These are phyloP conservation scores for Lethenteron reissneri DNA, from an alignment of 2,113 vertebrate genomes.

Conservation along the genomic window DNA sequence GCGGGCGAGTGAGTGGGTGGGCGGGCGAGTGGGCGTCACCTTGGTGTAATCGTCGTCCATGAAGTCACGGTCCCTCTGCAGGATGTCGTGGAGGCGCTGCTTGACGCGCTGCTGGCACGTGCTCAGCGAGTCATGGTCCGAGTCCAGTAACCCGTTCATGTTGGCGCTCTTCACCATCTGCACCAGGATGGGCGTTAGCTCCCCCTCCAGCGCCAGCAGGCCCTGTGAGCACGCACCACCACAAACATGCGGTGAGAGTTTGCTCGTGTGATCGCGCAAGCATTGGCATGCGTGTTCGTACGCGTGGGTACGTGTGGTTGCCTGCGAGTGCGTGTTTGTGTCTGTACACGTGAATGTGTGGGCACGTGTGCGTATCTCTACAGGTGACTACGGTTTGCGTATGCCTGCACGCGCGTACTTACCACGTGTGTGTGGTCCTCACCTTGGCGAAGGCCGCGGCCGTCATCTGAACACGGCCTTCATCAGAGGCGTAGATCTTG, in stretches of 20 bases:
- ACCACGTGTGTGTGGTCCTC: neutral
- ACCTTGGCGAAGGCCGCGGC: constrained; percentile 97
- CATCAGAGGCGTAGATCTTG: constrained; percentile 93
- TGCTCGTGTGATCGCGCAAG: no score
- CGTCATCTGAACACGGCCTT: constrained; percentile 94
- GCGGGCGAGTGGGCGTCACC: constrained; percentile 24
- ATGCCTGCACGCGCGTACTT: no score
- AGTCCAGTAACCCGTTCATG: constrained; percentile 94
- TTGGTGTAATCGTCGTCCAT: constrained; percentile 52
- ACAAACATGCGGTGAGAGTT: neutral
- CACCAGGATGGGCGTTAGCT: constrained; percentile 88
- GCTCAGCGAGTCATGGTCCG: constrained; percentile 72
- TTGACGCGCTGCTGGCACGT: constrained; percentile 87
- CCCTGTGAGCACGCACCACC: constrained; percentile 29
- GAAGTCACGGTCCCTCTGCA: constrained; percentile 69
- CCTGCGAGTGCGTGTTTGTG: no score
- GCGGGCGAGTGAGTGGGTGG: neutral
- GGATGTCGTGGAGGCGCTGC: constrained; percentile 64
- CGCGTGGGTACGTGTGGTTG: no score
- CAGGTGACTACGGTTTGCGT: no score
- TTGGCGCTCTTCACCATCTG: constrained; percentile 99
- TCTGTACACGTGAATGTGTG: no score
- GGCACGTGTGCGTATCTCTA: no score
- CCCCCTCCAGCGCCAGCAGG: constrained; percentile 72
- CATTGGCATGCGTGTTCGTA: no score